These are phyloP conservation scores for Pitta sordida DNA, from an alignment of 2,113 vertebrate species.

Conservation along the genomic window DNA sequence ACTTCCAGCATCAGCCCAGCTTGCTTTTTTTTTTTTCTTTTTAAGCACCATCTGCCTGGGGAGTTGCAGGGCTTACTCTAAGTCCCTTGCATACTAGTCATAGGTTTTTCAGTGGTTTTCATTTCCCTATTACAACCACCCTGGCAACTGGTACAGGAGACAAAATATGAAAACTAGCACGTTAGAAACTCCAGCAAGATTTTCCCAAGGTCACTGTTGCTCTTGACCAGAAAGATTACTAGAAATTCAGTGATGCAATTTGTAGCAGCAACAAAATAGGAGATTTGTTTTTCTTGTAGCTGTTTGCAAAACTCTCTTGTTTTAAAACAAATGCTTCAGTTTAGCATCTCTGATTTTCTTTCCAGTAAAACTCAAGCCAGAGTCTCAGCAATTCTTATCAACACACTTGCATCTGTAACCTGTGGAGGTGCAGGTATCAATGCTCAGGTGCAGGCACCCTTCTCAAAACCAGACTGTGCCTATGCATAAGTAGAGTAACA, in stretches of 20 bases:
- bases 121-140: background rate
- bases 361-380: background rate
- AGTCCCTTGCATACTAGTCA: background rate
- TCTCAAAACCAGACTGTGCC: background rate
- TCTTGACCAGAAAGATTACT: background rate
- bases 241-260: background rate
- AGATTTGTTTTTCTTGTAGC: background rate
- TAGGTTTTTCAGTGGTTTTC: background rate
- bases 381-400: background rate
- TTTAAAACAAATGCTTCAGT: background rate
- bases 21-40: slow-evolving; percentile 13
- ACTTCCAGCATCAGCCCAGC: slow-evolving; percentile 64
- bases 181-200: background rate
- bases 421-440: background rate
- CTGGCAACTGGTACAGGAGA: background rate
- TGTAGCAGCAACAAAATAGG: background rate
- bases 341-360: background rate
- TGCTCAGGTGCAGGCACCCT: background rate
- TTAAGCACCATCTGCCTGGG: slow-evolving; percentile 69
- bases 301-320: background rate
- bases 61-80: slow-evolving; percentile 34
- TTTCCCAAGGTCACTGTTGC: background rate
- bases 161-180: background rate
- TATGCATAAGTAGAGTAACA: background rate
- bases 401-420: background rate